Evolutionary conservation across 2,797 vertebrate species (phyloP).

Genomic region (Mus minutoides): DNA sequence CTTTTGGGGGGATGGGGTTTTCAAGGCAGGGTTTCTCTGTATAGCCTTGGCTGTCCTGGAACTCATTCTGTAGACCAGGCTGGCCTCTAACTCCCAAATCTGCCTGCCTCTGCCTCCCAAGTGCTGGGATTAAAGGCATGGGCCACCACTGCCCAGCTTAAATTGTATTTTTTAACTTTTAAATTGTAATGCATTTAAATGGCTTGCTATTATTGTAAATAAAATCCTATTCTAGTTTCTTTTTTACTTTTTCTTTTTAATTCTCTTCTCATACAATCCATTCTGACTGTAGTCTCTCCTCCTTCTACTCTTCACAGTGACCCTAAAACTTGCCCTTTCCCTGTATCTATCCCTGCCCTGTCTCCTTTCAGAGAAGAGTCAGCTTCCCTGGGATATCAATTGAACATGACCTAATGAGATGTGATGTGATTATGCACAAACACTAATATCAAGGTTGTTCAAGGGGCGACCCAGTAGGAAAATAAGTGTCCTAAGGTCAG

Average conservation of each 20-base stretch:
- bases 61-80: too few relatives aligned
- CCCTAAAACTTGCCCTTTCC: not conserved
- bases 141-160: too few relatives aligned
- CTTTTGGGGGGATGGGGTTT: too few relatives aligned
- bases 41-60: too few relatives aligned
- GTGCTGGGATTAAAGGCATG: too few relatives aligned
- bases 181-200: not conserved
- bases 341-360: not conserved
- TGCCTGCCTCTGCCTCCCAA: too few relatives aligned
- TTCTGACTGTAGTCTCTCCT: not conserved
- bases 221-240: not conserved
- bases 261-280: not conserved
- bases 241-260: not conserved
- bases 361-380: not conserved
- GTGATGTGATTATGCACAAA: not conserved
- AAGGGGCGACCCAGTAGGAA: not conserved
- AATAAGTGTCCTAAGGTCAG: not conserved
- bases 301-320: not conserved
- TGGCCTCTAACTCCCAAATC: too few relatives aligned
- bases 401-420: not conserved
- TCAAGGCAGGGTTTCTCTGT: too few relatives aligned
- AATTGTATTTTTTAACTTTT: not conserved
- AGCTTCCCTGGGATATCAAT: not conserved
- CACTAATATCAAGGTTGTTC: not conserved
- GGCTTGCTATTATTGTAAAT: not conserved